Conservation (phyloP, 2,888 invertebrate species). For the Xanthorhoe designata region DNA sequence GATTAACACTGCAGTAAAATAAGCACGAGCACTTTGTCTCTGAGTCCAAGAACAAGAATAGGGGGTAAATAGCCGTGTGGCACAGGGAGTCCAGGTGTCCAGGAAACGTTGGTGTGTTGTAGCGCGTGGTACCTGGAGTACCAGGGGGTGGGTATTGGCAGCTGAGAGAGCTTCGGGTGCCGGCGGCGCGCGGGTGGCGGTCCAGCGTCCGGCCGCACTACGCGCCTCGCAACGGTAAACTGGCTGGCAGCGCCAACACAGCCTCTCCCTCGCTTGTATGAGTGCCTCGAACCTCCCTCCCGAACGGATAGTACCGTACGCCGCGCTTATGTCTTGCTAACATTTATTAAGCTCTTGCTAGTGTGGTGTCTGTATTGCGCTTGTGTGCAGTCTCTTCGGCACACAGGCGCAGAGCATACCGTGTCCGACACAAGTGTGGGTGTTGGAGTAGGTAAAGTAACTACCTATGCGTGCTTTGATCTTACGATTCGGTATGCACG, state of each 20-base stretch:
- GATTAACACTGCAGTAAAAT: conserved; percentile 80
- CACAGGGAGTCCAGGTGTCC: conserved; percentile 58
- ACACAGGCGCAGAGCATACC: conserved; percentile 54
- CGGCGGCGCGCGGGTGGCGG: conserved; percentile 81
- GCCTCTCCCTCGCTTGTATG: conserved; percentile 81
- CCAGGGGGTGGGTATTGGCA: conserved; percentile 55
- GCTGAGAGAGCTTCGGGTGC: conserved; percentile 67
- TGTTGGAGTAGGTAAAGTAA: conserved; percentile 80
- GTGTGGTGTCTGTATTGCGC: conserved; percentile 64
- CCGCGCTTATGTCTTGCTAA: conserved; percentile 81
- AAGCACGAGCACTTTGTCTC: conserved; percentile 82
- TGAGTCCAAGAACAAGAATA: conserved; percentile 62
- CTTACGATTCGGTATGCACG: conserved; percentile 85
- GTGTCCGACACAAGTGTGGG: conserved; percentile 68
- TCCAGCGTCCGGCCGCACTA: conserved; percentile 82
- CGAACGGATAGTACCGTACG: conserved; percentile 85
- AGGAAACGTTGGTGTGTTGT: conserved; percentile 53
- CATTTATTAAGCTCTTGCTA: conserved; percentile 81
- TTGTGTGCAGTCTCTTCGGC: conserved; percentile 68
- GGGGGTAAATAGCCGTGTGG: conserved; percentile 54
- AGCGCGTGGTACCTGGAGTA: conserved; percentile 37
- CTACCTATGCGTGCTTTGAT: conserved; percentile 84
- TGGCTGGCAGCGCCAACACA: conserved; percentile 79
- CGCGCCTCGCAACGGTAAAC: conserved; percentile 86
- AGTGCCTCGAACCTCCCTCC: conserved; percentile 84